Percentiles rank a stretch among this genome's conserved stretches.
Conservation (phyloP, 2,797 vertebrate species). For the Lacerta viridis region DNA sequence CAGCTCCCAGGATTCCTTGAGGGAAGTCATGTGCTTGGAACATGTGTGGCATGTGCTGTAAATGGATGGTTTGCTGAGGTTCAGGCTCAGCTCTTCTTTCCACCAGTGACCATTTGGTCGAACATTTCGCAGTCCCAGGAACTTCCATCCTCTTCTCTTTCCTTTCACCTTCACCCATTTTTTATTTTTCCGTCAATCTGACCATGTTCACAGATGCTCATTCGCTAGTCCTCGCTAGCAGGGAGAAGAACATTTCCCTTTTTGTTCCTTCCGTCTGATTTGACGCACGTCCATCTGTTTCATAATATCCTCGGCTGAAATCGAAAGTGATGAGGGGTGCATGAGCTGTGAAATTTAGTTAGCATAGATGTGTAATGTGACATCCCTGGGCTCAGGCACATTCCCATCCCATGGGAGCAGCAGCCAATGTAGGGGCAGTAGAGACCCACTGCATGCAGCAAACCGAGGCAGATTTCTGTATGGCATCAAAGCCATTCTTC, state of each 20-base stretch:
- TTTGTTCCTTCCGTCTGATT: background rate
- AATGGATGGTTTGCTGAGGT: too few species aligned
- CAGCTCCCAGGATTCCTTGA: background rate
- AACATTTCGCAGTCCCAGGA: background rate
- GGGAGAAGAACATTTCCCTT: background rate
- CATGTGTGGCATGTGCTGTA: too few species aligned
- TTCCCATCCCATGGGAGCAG: background rate
- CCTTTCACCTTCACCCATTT: background rate
- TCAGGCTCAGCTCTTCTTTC: background rate
- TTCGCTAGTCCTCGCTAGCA: background rate
- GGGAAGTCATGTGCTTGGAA: background rate
- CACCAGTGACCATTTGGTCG: background rate
- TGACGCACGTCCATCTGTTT: background rate
- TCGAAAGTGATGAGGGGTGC: background rate
- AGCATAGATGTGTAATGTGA: background rate
- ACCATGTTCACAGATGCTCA: background rate
- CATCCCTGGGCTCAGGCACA: background rate
- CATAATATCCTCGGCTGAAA: background rate
- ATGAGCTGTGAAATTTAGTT: slow-evolving; percentile 7
- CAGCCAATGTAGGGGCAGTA: background rate
- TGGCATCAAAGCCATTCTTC: slow-evolving; percentile 1
- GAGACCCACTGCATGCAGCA: background rate
- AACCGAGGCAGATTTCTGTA: background rate
- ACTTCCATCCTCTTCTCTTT: background rate
- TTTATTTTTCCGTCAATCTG: background rate